phyloP scores from a whole-genome alignment of 2,888 invertebrate genomes.

The Agriopis aurantiaria region DNA sequence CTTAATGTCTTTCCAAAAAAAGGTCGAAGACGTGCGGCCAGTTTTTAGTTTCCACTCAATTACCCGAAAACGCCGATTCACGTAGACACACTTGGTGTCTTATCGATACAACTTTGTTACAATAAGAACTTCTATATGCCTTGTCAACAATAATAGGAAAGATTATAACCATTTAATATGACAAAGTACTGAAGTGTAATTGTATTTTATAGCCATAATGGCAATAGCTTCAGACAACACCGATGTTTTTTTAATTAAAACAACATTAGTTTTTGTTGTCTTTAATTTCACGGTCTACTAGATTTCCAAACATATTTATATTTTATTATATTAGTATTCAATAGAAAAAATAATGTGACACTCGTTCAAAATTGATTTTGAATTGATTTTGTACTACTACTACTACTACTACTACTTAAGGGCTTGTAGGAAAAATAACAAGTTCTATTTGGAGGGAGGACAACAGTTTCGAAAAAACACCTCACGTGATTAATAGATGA shows the following conservation, averaged over 20 bases:
- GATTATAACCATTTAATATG: not conserved
- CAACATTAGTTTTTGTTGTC: slow-evolving; percentile 4
- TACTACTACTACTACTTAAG: too few relatives aligned
- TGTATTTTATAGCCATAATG: not conserved
- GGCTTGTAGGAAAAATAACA: not conserved
- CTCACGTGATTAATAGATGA: not conserved
- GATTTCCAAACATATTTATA: not conserved
- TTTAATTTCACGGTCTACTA: slow-evolving; percentile 4
- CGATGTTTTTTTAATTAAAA: slow-evolving; percentile 10
- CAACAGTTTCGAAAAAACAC: not conserved
- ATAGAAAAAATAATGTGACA: too few relatives aligned
- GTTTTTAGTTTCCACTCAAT: slow-evolving; percentile 32
- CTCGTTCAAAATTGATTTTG: too few relatives aligned
- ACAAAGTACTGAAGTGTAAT: slow-evolving; percentile 2
- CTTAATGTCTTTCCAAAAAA: slow-evolving; percentile 37
- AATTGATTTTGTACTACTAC: too few relatives aligned
- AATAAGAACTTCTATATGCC: not conserved
- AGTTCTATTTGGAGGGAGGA: too few relatives aligned
- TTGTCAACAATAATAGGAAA: not conserved
- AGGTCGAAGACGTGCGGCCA: slow-evolving; percentile 18
- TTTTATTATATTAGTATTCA: too few relatives aligned
- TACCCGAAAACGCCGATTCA: slow-evolving; percentile 28
- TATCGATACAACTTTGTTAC: not conserved
- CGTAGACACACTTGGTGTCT: slow-evolving; percentile 3
- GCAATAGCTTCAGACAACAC: not conserved